Evolutionary conservation across 2,797 vertebrate species (phyloP), one percentile per base, ranked within the genome.

Genomic region (Acrocephalus scirpaceus): DNA sequence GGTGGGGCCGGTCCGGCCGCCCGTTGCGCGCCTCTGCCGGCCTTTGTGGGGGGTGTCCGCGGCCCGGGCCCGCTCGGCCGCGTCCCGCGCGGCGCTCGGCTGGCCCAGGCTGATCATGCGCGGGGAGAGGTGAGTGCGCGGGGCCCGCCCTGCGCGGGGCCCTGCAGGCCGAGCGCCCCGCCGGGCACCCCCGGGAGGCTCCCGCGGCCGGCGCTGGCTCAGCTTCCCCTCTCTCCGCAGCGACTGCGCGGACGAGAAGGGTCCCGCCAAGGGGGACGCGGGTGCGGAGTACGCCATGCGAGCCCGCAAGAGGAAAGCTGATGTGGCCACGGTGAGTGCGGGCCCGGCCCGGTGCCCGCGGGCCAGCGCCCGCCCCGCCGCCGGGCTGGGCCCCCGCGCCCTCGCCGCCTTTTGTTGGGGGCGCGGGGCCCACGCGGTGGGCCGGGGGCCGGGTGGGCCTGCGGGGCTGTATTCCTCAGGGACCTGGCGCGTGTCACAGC

Each of bases 231-330:
- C 51, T 97, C 58, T 93, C 60, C 61, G 74, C 94, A 99, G 99
- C 91, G 97, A 98, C 95, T 97, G 97, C 94, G 95, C 96, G 78
- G 97, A 98, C 87, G 96, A 98, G 19, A 95, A 84, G 47, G 93
- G 34, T 45, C 75, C 94, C 83, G 86, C 97, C 96, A 94, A 85
- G n/a, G 93, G 97, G 53, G 98, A 98, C 64, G 93, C 86, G 58
- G 91, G 94, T 67, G 91, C 84, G 8, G 98, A 98, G 58, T 87
- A 84, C 58, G 74, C 98, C 50, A 92, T 90, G 17, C 98, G 99
- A 53, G 88, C 98, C 95, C 98, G 99, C 95, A 99, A 99, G 97
- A 99, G 99, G 95, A 99, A 99, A 98, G 99, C 99, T 85, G 99
- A 99, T 97, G 98, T 99, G 97, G 98, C 98, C 57, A 98, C 99